Conservation (phyloP, 2,113 vertebrate species). For the Eclectus roratus region DNA sequence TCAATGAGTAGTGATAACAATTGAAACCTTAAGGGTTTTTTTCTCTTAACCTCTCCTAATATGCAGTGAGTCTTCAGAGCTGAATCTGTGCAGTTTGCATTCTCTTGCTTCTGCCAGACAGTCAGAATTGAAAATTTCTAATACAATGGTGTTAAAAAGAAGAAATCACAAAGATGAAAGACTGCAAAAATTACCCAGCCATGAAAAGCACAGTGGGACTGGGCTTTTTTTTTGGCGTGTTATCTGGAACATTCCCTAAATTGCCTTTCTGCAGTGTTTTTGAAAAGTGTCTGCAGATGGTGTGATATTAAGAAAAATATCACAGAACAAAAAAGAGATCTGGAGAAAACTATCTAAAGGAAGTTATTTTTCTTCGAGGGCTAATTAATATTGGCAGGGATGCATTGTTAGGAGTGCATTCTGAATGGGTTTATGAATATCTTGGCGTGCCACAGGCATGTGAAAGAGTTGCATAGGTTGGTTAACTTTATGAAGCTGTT, state of each 20-base stretch:
- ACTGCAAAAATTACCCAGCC: background rate
- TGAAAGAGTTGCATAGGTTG: background rate
- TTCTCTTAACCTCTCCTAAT: background rate
- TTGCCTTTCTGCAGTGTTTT: background rate
- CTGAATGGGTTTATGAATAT: background rate
- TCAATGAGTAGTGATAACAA: background rate
- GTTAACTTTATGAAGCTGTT: background rate
- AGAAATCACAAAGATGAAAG: background rate
- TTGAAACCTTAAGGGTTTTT: background rate
- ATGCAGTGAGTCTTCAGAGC: background rate
- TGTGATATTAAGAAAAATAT: background rate
- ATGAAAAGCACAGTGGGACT: background rate
- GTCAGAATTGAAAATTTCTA: background rate
- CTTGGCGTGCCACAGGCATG: fast-evolving
- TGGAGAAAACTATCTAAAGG: background rate
- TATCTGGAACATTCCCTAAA: background rate
- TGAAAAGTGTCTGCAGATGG: background rate
- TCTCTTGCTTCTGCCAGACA: background rate
- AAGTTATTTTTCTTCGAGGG: background rate
- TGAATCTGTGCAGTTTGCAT: background rate
- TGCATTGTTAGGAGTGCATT: background rate
- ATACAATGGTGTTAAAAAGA: background rate
- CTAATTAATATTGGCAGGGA: background rate
- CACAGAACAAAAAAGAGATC: background rate
- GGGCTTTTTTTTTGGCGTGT: background rate